Evolutionary conservation across 1,140 invertebrate species (phyloP), one percentile per base, ranked within the genome.

Genomic region (Habropoda laboriosa): DNA sequence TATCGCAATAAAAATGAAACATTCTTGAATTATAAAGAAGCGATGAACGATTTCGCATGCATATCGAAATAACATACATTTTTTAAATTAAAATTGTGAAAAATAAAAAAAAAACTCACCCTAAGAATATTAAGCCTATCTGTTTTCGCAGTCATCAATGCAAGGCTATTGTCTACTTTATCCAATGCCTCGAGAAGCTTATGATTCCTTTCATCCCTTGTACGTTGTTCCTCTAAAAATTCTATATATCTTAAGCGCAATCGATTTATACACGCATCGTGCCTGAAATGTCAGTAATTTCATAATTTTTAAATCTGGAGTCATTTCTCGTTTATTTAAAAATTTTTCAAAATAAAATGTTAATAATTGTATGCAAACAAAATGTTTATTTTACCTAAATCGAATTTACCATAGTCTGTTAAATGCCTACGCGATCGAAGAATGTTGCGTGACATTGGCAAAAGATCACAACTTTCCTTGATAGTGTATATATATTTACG

Each of bases 141-240:
- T 16, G 94, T 95, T 90, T 95, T 95, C 3, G 94, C 94, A 47
- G 93, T 93, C 87, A 95, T 93, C 61, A 93, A 89, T 10, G 92
- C 90, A 32, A 95, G 93, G 80, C 94, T 92, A 60, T 90, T 93
- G 87, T 95, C 94, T 38, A 95, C 93, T 49, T 92, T 92, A 81
- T 95, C 94, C 72, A 95, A 88, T 68, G 93, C 92, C 53, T 92
- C 90, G 24, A 95, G 90, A 58, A 95, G 91, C 84, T 93, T 93
- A 74, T 94, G 93, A 88, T 95, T 95, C 30, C 95, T 92, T 81
- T 95, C 94, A 74, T 95, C 94, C 67, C 94, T 92, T 24, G 90
- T 88, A 60, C 90, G 89, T 81, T 95, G 94, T 86, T 95, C 94
- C 78, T 95, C 94, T 64, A 95, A 87, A 88, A 95, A 95, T 40